phyloP scores from a whole-genome alignment of 2,113 vertebrate species.

The Triplophysa rosa region DNA sequence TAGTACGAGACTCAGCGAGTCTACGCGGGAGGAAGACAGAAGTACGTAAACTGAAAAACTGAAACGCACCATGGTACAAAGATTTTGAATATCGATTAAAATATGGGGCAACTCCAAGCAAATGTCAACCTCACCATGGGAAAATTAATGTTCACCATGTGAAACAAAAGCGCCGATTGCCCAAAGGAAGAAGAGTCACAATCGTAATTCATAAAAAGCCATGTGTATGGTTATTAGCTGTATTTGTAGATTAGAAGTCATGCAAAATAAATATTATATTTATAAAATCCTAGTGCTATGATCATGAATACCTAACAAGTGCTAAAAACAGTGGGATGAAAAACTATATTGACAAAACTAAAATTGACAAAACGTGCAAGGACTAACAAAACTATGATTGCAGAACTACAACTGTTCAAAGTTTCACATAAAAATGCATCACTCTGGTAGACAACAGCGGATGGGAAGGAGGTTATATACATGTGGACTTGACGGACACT shows the following conservation, averaged over 20 bases:
- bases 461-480: not conserved
- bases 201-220: not conserved
- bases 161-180: not conserved
- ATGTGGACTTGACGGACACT: not conserved
- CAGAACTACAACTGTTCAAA: not conserved
- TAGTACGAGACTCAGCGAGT: slow-evolving; percentile 86
- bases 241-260: slow-evolving; percentile 6
- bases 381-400: not conserved
- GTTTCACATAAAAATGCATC: not conserved
- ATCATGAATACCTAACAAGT: not conserved
- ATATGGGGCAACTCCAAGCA: slow-evolving; percentile 1
- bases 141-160: not conserved
- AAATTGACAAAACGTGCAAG: not conserved
- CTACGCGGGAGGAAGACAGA: slow-evolving; percentile 61
- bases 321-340: not conserved
- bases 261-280: not conserved
- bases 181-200: not conserved
- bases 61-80: not conserved
- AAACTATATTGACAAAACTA: not conserved
- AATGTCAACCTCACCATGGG: not conserved
- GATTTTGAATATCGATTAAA: not conserved
- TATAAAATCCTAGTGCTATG: not conserved
- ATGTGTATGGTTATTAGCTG: not conserved
- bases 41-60: not conserved
- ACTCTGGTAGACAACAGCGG: not conserved